phyloP scores from a whole-genome alignment of 2,113 vertebrate species.

The Vidua macroura region DNA sequence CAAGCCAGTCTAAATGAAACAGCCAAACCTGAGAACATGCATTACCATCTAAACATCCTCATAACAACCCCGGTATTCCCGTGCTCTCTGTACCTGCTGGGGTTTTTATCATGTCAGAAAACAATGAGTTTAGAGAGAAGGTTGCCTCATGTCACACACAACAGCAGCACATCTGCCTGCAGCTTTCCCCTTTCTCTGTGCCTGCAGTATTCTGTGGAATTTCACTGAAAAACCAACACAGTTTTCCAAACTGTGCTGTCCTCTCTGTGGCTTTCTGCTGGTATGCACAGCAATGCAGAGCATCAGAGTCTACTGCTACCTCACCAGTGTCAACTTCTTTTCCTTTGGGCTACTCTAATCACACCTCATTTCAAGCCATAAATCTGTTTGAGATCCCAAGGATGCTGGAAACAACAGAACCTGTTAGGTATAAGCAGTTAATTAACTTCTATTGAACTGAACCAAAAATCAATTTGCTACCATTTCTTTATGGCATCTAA shows the following conservation, averaged over 20 bases:
- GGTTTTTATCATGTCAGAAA: background rate
- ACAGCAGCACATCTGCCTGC: background rate
- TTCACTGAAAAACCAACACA: background rate
- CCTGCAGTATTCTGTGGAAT: background rate
- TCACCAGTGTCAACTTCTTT: background rate
- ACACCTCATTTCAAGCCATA: background rate
- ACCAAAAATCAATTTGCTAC: background rate
- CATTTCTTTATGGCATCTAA: background rate
- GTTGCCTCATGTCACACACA: accelerated
- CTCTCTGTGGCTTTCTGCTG: background rate
- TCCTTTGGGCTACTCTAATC: background rate
- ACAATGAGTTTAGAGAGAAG: background rate
- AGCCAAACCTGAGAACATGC: background rate
- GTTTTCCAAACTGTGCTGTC: background rate
- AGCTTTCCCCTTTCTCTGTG: background rate
- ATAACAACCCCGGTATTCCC: background rate
- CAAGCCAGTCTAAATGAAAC: background rate
- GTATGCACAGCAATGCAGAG: background rate
- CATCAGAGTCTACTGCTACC: background rate
- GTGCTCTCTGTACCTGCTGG: background rate
- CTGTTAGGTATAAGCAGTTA: background rate
- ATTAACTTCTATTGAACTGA: background rate
- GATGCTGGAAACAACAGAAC: background rate
- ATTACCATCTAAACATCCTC: background rate
- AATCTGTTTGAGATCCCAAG: background rate